These are phyloP conservation scores for Drosophila novamexicana DNA, from an alignment of 1,140 invertebrate genomes.

Conservation along the genomic window DNA sequence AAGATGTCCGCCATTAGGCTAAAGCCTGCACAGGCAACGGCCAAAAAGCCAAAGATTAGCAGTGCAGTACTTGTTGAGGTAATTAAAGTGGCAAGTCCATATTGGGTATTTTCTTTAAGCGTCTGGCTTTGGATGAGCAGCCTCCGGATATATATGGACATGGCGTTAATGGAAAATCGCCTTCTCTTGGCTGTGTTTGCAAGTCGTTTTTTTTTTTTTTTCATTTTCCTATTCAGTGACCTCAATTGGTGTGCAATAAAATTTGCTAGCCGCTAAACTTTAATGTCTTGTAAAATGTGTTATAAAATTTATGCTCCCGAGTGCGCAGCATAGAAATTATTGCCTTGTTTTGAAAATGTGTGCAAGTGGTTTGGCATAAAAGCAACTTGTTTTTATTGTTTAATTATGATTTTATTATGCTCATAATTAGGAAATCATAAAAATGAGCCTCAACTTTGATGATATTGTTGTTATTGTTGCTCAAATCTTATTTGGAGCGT, in stretches of 20 bases:
- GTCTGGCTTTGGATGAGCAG: conserved; percentile 17
- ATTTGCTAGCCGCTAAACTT: conserved; percentile 42
- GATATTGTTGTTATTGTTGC: conserved; percentile 45
- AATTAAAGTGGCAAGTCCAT: conserved; percentile 14
- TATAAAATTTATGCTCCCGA: conserved; percentile 63
- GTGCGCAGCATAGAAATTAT: conserved; percentile 59
- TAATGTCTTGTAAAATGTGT: conserved; percentile 50
- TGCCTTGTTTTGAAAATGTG: conserved; percentile 60
- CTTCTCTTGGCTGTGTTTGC: conserved; percentile 28
- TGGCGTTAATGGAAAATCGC: conserved; percentile 17
- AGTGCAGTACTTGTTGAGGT: conserved; percentile 15
- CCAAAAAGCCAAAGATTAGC: conserved; percentile 29
- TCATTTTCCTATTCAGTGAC: conserved; percentile 37
- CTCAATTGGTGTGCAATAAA: conserved; percentile 65
- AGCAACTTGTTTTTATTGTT: conserved; percentile 52
- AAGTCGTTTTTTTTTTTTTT: conserved; percentile 34
- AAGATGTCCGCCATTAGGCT: conserved; percentile 19
- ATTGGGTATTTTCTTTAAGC: background rate
- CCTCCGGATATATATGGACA: background rate
- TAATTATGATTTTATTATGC: conserved; percentile 70
- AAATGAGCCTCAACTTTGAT: conserved; percentile 38
- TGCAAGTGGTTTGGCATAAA: conserved; percentile 39
- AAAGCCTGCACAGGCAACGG: conserved; percentile 7
- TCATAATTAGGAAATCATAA: conserved; percentile 66
- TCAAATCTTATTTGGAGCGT: conserved; percentile 36